Evolutionary conservation across 2,113 vertebrate genomes (phyloP).

Genomic region (Oophaga pumilio): DNA sequence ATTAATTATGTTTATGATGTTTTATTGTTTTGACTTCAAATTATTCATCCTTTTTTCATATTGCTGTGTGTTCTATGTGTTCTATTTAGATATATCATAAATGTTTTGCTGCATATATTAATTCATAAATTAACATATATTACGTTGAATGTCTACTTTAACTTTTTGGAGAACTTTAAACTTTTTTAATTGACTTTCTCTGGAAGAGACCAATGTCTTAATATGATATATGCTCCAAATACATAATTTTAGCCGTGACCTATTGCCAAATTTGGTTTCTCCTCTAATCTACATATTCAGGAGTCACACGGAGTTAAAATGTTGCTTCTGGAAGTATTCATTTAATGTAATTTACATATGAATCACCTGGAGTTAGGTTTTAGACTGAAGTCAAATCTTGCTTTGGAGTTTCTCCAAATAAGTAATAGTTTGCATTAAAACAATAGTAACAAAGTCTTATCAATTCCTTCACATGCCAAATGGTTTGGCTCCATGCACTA

Average conservation of each 20-base stretch:
- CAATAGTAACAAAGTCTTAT: neutral
- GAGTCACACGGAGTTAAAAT: neutral
- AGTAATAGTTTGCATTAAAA: neutral
- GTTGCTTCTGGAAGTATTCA: neutral
- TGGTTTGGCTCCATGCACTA: neutral
- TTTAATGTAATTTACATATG: neutral
- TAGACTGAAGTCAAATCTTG: neutral
- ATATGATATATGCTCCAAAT: neutral
- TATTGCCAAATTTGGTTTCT: neutral
- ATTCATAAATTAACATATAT: no score
- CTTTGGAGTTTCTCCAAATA: neutral
- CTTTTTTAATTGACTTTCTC: neutral
- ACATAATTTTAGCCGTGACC: neutral
- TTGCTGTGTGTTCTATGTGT: no score
- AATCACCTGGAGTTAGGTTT: neutral
- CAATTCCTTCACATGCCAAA: neutral
- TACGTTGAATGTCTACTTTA: neutral
- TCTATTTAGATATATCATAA: no score
- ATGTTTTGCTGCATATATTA: no score
- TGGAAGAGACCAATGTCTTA: neutral
- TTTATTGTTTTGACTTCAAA: no score
- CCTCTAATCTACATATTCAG: neutral
- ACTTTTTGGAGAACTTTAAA: neutral
- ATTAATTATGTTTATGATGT: no score
- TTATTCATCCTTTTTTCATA: no score